Evolutionary conservation across 2,113 vertebrate genomes (phyloP), one percentile per base, ranked within the genome.

Genomic region (Phodopus roborovskii): DNA sequence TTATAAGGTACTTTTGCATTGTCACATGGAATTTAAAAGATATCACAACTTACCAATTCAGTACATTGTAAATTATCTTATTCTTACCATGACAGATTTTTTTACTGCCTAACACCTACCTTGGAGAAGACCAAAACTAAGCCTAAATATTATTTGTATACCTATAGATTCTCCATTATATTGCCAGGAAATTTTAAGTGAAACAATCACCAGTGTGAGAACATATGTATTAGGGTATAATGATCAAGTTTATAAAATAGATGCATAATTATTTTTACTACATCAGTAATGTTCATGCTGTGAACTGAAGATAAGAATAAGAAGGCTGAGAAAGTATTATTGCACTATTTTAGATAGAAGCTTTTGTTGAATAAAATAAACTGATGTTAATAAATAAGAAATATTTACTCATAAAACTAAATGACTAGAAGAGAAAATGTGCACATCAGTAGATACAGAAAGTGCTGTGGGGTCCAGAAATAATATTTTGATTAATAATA

Each of bases 41-140:
- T 12, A 33, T 24, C 6, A 33, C 24, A 60, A 13, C 17, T 48
- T 60, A 74, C 17, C 3, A 75, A 45, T 15, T 10, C 4, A 75
- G 1, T 8, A 26, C 0, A 39, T 10, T 74, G n/a, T 42, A 11
- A 3, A 22, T 10, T 36, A 50, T 36, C 7, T 10, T 4, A 3
- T 48, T 36, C 3, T 36, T 15, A 7, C 10, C 26, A 33, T 60
- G 12, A 90, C 2, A 66, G 42, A 50, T 19, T 1, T 26, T 26
- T 36, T 1, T 2, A 36, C 4, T 24, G 7, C 4, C 7, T 17
- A 48, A 64, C 12, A 50, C 5, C 7, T 64, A 4, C 7, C 42
- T n/a, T 8, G 0, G 3, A 13, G 26, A 70, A 56, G 2, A 66
- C 0, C 15, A 81, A 53, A 39, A 6, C 2, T 26, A 24, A 79